Evolutionary conservation across 2,888 invertebrate species (phyloP), one percentile per base, ranked within the genome.

Genomic region (Helleia helle): DNA sequence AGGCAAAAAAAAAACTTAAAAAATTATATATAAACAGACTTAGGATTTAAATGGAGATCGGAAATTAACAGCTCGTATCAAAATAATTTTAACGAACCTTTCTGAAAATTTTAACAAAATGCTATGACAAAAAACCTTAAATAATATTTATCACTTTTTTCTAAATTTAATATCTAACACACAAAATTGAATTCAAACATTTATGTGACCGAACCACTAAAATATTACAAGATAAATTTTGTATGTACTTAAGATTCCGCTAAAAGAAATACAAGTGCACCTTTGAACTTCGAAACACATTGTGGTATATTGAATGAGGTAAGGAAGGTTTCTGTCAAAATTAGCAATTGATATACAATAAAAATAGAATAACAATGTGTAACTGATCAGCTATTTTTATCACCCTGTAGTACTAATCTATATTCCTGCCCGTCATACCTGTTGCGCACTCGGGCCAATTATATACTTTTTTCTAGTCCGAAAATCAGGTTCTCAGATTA

Each of bases 241-340:
- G 7, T 13, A 36, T 24, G n/a, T n/a, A n/a, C n/a, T n/a, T n/a
- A n/a, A n/a, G n/a, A n/a, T n/a, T n/a, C n/a, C n/a, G n/a, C n/a
- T n/a, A n/a, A n/a, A n/a, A n/a, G n/a, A n/a, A n/a, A n/a, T n/a
- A n/a, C n/a, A n/a, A n/a, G n/a, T n/a, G n/a, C n/a, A n/a, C n/a
- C n/a, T n/a, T n/a, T n/a, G 8, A 18, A 45, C 44, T 53, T 56
- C 60, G 62, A 69, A 79, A 76, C 72, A 72, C 71, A 62, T 67
- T 51, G 47, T 58, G 67, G 67, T 65, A 59, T 62, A 53, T 51
- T 54, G 50, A 65, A 67, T 67, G 44, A 30, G 38, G 39, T 38
- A 41, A 24, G 15, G 36, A 26, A 36, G 36, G 22, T 27, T 22
- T 36, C 18, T 29, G n/a, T n/a, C n/a, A n/a, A n/a, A n/a, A n/a